Percentiles rank a stretch among this genome's conserved stretches.
These are phyloP conservation scores for Rhinogobius similis DNA, from an alignment of 2,113 vertebrate genomes.

Conservation along the genomic window DNA sequence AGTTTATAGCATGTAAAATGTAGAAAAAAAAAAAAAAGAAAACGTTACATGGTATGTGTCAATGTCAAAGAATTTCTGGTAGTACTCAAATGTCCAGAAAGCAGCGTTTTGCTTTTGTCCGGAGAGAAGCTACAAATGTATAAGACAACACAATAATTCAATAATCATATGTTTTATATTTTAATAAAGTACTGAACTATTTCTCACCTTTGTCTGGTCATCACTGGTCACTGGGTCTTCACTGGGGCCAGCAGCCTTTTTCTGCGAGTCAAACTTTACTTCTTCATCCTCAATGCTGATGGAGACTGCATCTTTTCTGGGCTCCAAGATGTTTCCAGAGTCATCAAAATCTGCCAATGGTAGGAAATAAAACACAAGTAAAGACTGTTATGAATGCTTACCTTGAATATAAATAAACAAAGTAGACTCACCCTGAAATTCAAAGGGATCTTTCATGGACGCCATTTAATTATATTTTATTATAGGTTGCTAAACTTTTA, in stretches of 20 bases:
- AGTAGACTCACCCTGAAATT: slow-evolving; percentile 59
- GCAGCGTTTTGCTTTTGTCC: slow-evolving; percentile 89
- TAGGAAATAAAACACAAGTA: background rate
- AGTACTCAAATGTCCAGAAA: slow-evolving; percentile 98
- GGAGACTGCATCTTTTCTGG: slow-evolving; percentile 79
- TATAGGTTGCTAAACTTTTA: background rate
- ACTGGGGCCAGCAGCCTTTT: slow-evolving; percentile 52
- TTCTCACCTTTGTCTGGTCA: slow-evolving; percentile 86
- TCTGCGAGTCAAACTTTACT: slow-evolving; percentile 66
- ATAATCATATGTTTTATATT: background rate
- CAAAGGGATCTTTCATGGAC: slow-evolving; percentile 62
- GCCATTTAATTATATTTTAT: slow-evolving; percentile 51
- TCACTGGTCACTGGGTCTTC: slow-evolving; percentile 80
- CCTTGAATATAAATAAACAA: background rate
- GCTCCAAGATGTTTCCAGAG: slow-evolving; percentile 74
- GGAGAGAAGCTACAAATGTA: slow-evolving; percentile 82
- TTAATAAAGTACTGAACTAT: background rate
- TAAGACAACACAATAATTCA: background rate
- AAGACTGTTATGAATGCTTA: background rate
- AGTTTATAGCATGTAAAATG: too few species aligned
- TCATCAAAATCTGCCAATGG: slow-evolving; percentile 86
- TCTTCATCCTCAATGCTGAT: slow-evolving; percentile 84
- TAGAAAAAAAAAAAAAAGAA: background rate
- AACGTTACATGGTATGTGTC: slow-evolving; percentile 89
- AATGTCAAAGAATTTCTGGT: slow-evolving; percentile 93